Base-by-base conservation (phyloP, 2,888 invertebrate species). In the Alloplasta piceator region DNA sequence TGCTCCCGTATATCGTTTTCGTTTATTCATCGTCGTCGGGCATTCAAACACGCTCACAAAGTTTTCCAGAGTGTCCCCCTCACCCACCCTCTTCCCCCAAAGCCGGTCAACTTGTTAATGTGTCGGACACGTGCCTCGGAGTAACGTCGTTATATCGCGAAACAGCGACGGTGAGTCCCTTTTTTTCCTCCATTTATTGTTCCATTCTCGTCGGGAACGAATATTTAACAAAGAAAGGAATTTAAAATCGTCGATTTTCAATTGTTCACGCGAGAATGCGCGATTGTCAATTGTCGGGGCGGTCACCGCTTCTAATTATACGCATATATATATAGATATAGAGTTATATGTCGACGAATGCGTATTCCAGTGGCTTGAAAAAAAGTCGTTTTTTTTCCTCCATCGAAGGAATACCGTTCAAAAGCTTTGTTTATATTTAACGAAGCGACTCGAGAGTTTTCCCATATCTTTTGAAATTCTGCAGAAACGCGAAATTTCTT, bases 51-150 rank as follows among this genome's bases (percentile, higher is more conserved):
- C 26, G 26, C 26, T 26, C 26, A 26, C 26, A 26, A 26, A 26
- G 26, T 26, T 26, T 26, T 26, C 1, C 89, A 86, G 26, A 89
- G 89, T 88, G 89, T 85, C 85, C 26, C 26, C 26, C 26, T 26
- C 26, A 26, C 26, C 26, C 26, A 26, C 26, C 26, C 26, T 26
- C 26, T 26, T 26, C 26, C 26, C 26, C 26, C 26, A 2, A 2
- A 87, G 86, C 71, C 86, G 87, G 86, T 82, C 85, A 84, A 82
- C 83, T 26, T 85, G 89, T 90, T 88, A 87, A 90, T 90, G 89
- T 87, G 87, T 84, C 84, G 86, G 86, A 85, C 88, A 88, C 86
- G 88, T 87, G 88, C 87, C 26, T 26, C 83, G 84, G 82, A 85
- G 85, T 82, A 86, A 85, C 87, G 70, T 81, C 85, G 81, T 84